These are phyloP conservation scores for Caradrina kadenii DNA, from an alignment of 2,888 invertebrate species.

Conservation along the genomic window DNA sequence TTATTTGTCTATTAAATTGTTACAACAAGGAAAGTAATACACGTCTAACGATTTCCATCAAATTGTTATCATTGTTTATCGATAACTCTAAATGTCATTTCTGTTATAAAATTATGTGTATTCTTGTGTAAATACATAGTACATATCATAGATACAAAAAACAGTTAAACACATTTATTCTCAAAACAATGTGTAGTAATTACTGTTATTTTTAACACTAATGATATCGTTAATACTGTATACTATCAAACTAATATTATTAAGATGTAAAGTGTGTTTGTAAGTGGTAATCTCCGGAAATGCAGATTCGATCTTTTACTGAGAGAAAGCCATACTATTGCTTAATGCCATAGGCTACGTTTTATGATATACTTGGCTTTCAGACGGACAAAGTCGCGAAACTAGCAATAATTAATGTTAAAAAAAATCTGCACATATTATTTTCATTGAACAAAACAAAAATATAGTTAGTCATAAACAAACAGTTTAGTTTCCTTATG, in stretches of 20 bases:
- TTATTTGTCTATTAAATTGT: neutral
- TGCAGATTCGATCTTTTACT: neutral
- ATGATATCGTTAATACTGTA: neutral
- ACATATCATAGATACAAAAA: too few relatives aligned
- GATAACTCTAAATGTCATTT: neutral
- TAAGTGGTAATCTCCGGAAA: neutral
- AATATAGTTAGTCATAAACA: neutral
- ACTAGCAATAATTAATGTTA: neutral
- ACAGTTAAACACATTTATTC: neutral
- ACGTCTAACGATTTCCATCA: neutral
- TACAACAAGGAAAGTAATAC: neutral
- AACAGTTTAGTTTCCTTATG: constrained; percentile 11
- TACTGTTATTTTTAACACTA: neutral
- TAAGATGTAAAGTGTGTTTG: neutral
- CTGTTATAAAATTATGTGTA: neutral
- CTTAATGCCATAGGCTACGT: too few relatives aligned
- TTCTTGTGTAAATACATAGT: too few relatives aligned
- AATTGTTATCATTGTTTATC: neutral
- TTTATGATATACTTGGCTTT: neutral
- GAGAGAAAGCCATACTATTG: too few relatives aligned
- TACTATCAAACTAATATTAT: too few relatives aligned
- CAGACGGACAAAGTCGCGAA: neutral
- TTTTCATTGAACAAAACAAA: neutral
- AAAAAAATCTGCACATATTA: neutral
- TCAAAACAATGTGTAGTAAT: neutral